Evolutionary conservation across 2,888 invertebrate species (phyloP), one percentile per base, ranked within the genome.

Genomic region (Druceiella hillmani): DNA sequence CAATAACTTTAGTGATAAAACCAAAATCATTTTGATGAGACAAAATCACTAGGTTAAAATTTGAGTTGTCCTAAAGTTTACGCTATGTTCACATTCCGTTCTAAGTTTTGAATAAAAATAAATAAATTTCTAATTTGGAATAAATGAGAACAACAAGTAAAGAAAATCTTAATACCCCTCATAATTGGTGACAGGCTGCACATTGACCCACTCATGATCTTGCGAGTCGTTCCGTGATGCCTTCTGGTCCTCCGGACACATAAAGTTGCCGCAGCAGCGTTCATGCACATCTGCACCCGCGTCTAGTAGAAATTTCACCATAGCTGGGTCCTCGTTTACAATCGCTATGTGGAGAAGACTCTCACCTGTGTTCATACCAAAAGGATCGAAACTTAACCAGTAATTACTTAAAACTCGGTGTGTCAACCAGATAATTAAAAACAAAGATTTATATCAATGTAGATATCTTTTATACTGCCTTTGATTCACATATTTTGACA

Each of bases 181-280:
- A 55, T 92, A 93, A 62, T 88, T 88, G 1, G 91, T 91, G 46
- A 85, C 77, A 0, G 81, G 73, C 46, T 79, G 75, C 1, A 94
- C 79, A 49, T 86, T 86, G 24, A 93, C 89, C 79, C 86, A 89
- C 63, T 98, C 97, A 54, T 95, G 90, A 44, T 94, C 92, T 7
- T 87, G 63, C 0, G 83, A 87, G 62, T 97, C 95, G 2, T 75
- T 76, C 3, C 95, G 74, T 0, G 90, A 88, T 0, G 84, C 81
- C 60, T 97, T 97, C 63, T 98, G 97, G 62, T 99, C 98, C 58
- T 98, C 97, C 0, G 97, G 92, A 43, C 89, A 89, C 88, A 99
- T 98, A 59, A 98, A 98, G 57, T 90, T 88, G 0, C 98, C 98
- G 52, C 81, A 84, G 57, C 94, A 94, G n/a, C 94, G 75, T 59